Conservation (phyloP, 2,888 invertebrate species). For the Chrysotoxum bicinctum region DNA sequence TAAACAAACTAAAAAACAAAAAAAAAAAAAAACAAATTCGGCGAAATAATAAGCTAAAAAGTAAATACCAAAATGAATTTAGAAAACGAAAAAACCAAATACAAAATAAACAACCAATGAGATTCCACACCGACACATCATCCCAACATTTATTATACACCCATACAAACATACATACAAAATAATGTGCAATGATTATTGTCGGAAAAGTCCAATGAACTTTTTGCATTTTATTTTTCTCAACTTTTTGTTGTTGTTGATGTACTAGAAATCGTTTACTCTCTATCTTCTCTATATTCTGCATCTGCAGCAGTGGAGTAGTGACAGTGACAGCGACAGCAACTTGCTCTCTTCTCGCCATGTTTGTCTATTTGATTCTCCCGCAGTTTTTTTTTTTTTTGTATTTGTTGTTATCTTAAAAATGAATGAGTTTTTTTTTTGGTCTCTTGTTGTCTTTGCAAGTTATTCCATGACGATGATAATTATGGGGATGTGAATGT, state of each 20-base stretch:
- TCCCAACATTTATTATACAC: background rate
- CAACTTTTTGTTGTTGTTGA: background rate
- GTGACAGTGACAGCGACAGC: background rate
- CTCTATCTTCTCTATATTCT: background rate
- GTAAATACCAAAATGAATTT: slow-evolving; percentile 61
- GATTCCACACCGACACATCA: slow-evolving; percentile 21
- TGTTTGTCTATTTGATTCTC: slow-evolving; percentile 19
- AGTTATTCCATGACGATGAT: slow-evolving; percentile 14
- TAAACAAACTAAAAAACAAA: slow-evolving; percentile 24
- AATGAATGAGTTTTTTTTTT: slow-evolving; percentile 14
- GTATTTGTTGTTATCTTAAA: slow-evolving; percentile 39
- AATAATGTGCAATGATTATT: slow-evolving; percentile 38
- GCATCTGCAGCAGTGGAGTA: background rate
- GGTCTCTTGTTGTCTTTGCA: background rate
- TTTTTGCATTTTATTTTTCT: slow-evolving; percentile 65
- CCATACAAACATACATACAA: slow-evolving; percentile 7
- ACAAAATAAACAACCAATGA: slow-evolving; percentile 39
- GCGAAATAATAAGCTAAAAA: slow-evolving; percentile 9
- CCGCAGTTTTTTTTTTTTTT: slow-evolving; percentile 21
- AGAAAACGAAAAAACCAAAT: slow-evolving; percentile 20
- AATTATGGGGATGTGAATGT: background rate
- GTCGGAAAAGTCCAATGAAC: slow-evolving; percentile 72
- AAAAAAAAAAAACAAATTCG: slow-evolving; percentile 19
- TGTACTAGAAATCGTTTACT: slow-evolving; percentile 15
- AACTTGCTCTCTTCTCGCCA: slow-evolving; percentile 18